Base-by-base conservation (phyloP, 2,888 invertebrate genomes). In the Pseudococcus jackbeardsleyi region DNA sequence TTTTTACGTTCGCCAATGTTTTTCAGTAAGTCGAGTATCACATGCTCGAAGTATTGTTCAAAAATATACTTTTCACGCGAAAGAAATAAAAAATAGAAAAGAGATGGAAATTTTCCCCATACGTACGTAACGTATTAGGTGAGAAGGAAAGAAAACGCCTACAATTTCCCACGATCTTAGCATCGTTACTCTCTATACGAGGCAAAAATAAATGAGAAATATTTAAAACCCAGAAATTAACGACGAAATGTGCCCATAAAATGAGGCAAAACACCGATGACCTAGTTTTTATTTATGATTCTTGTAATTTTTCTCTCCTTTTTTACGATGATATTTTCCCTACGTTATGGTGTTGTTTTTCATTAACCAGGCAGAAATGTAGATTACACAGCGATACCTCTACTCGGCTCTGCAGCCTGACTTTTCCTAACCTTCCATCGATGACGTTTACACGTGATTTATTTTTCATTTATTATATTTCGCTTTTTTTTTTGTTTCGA, bases 271-370 rank as follows among this genome's bases (percentile, higher is more conserved):
- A n/a, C 46, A 19, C 42, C 42, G 79, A 79, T 79, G 79, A 79
- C 79, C 79, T 79, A 79, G 79, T 79, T 79, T 42, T 79, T 79
- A 79, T 79, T 72, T 72, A 72, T n/a, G 68, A 72, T 33, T 22
- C 59, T 79, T 79, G 39, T 46, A 79, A 79, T 79, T 79, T 79
- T 79, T 79, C 19, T n/a, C 42, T 19, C 0, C 9, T 59, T 59
- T 59, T 59, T 59, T 59, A 59, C 9, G 59, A 59, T 59, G 19
- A 33, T 33, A 33, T 33, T 59, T 59, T 59, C 11, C 19, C 59
- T 8, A 59, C 59, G 59, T 59, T 59, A 11, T 46, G 19, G 26
- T 33, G 79, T 72, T 72, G 68, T 72, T 72, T 72, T 72, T 72
- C 68, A 72, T 72, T 72, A 72, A 26, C 68, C 68, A 72, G 22